Evolutionary conservation across 2,113 vertebrate species (phyloP), one percentile per base, ranked within the genome.

Genomic region (Halcyon malimbica): DNA sequence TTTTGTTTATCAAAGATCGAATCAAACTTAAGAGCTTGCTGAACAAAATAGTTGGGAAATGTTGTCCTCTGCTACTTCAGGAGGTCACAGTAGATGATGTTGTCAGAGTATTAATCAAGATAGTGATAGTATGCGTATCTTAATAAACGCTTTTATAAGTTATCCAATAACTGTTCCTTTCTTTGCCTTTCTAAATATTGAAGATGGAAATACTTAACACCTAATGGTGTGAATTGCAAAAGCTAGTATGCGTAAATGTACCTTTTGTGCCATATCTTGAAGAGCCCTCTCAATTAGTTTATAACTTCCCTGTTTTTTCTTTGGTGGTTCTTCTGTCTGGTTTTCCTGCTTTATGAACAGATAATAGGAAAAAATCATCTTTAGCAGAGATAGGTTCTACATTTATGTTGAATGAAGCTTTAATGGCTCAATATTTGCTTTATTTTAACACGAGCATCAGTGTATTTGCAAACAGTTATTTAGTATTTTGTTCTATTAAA

Each of bases 271-370:
- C 5, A 0, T 62, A 16, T 62, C 11, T 89, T 65, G 6, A 67
- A 59, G 16, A 53, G 54, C 10, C 10, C 10, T 63, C 25, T 62
- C 62, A 56, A 29, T 42, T 68, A 68, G 20, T 51, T 75, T 86
- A 63, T 53, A 62, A 59, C 5, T 70, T 77, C 1, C 1, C 10
- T 77, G 2, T 14, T 69, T 73, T 73, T 41, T 13, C 3, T 60
- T 78, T 9, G 14, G 0, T 73, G 29, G 4, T 42, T 87, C 6
- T 87, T 91, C 29, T 16, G 0, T 67, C 8, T 0, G 0, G 6
- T 87, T 87, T 81, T 74, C 8, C 20, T 41, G 2, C 14, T 67
- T 23, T 77, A 1, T 63, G 37, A 70, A 54, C 41, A 70, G 16
- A 33, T 63, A 13, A 16, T 44, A 48, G 31, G 5, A 42, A 65